Percentiles rank a stretch among this genome's conserved stretches.
Conservation (phyloP, 2,797 vertebrate species). For the Dromococcyx pavoninus region DNA sequence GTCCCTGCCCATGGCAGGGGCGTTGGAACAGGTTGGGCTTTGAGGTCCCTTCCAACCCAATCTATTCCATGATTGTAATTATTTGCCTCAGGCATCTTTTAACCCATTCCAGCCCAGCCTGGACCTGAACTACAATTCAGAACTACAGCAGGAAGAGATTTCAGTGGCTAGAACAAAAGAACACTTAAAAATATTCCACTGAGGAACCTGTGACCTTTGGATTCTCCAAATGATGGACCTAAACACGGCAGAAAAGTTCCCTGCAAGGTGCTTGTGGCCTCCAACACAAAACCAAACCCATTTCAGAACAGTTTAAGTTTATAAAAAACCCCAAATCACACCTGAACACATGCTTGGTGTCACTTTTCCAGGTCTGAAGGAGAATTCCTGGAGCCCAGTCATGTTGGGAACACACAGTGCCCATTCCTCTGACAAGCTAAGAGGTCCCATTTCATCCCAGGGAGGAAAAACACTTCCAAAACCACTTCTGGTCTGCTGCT, state of each 20-base stretch:
- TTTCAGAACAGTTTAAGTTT: too few species aligned
- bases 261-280: not conserved
- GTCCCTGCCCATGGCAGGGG: too few species aligned
- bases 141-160: not conserved
- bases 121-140: not conserved
- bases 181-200: not conserved
- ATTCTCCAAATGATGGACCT: not conserved
- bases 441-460: not conserved
- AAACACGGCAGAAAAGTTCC: not conserved
- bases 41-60: too few species aligned
- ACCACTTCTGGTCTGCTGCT: not conserved
- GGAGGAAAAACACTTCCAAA: not conserved
- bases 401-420: fast-evolving
- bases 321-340: not conserved
- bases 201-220: not conserved
- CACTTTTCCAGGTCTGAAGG: not conserved
- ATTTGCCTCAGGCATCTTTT: not conserved
- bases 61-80: too few species aligned
- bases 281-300: not conserved
- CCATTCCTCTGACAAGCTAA: not conserved
- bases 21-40: too few species aligned
- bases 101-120: not conserved
- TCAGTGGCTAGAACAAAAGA: not conserved
- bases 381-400: not conserved
- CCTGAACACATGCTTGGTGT: not conserved